These are phyloP conservation scores for Okapia johnstoni DNA, from an alignment of 2,113 vertebrate species.

Conservation along the genomic window DNA sequence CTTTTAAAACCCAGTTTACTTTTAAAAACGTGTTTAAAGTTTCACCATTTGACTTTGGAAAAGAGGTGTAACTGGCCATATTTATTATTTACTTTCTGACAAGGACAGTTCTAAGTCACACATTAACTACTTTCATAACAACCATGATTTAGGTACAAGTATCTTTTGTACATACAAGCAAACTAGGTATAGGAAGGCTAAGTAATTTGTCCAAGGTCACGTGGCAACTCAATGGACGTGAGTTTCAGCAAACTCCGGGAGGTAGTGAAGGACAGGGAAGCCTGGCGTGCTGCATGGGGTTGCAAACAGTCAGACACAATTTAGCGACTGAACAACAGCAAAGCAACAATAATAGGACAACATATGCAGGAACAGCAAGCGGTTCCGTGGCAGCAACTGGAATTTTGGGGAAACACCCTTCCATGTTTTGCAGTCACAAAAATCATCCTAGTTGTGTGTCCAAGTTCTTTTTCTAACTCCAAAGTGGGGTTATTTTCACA, in stretches of 20 bases:
- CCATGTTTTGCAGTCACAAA: not conserved
- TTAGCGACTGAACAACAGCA: not conserved
- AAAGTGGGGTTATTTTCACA: not conserved
- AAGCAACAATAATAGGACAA: not conserved
- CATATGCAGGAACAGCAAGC: not conserved
- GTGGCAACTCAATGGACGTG: not conserved
- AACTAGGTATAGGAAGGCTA: not conserved
- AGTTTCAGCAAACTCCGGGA: not conserved
- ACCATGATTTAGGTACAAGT: not conserved
- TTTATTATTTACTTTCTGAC: not conserved
- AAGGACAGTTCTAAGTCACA: not conserved
- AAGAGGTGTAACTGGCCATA: not conserved
- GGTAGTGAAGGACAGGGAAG: not conserved
- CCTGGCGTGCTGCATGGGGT: not conserved
- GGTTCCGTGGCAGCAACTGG: not conserved
- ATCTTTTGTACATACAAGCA: not conserved
- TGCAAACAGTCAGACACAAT: not conserved
- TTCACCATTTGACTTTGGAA: not conserved
- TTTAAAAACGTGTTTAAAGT: not conserved
- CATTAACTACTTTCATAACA: not conserved
- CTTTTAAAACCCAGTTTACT: not conserved
- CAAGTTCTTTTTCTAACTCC: not conserved
- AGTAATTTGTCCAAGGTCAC: not conserved
- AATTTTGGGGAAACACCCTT: not conserved
- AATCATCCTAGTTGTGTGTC: not conserved